Evolutionary conservation across 2,113 vertebrate genomes (phyloP), one percentile per base, ranked within the genome.

Genomic region (human (Homo sapiens)): DNA sequence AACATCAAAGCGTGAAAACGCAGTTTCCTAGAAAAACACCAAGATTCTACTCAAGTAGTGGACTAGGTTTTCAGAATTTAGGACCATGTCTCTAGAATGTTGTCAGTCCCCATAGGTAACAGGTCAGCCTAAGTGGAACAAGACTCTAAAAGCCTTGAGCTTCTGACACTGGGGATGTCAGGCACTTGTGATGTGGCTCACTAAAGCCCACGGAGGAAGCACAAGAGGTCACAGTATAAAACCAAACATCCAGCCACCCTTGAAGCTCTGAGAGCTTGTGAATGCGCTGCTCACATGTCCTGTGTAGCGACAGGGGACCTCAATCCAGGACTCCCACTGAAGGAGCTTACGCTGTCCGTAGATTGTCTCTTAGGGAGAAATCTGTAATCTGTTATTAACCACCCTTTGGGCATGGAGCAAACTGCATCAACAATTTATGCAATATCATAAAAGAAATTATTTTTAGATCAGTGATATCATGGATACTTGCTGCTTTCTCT

Each of bases 11-110:
- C 23, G 43, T 12, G 38, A 55, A 16, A 78, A 48, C 13, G 40
- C 14, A 40, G 38, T 76, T 64, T 4, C 8, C 5, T 76, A 59
- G 96, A 35, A 73, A 97, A 89, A 30, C 12, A 94, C 78, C 11
- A n/a, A 83, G 64, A 14, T 50, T 79, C 50, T 90, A 90, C 88
- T 61, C 40, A 91, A 32, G 11, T 18, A 61, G n/a, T 22, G 6
- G 45, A 16, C 95, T 98, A 95, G 70, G 57, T 52, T 97, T 97
- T 90, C 1, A 14, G 91, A 94, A 87, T 75, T 93, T 95, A 86
- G 83, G 45, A 52, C 43, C 4, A 8, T 45, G 81, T 83, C 75
- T 30, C 68, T 87, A 95, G 59, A 85, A 76, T 68, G 84, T 95
- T 68, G 85, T 57, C 64, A 89, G 76, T 50, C 83, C 94, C 61